Evolutionary conservation across 2,888 invertebrate genomes (phyloP), one percentile per base, ranked within the genome.

Genomic region (Seladonia tumulorum): DNA sequence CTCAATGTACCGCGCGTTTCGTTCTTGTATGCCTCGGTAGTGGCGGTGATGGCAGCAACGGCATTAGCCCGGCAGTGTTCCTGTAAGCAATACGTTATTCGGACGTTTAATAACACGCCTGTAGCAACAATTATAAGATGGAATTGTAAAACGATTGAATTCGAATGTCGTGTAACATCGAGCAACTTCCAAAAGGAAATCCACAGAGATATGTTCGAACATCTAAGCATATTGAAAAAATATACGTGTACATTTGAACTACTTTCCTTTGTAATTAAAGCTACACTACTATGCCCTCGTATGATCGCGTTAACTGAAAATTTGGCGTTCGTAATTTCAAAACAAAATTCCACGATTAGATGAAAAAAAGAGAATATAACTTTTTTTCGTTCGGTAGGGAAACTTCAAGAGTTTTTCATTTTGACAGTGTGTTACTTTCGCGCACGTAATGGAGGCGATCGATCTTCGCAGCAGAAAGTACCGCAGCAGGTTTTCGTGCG

Each of bases 401-500:
- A 70, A 70, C 39, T 70, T 35, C 22, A 22, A 12, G 42, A 12
- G 70, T 42, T 70, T 70, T 39, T 35, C 14, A 68, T 68, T 68
- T 22, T n/a, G 39, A 70, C 70, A 70, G n/a, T 39, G 22, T 70
- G n/a, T n/a, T 70, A 70, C 12, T 42, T 39, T 42, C 42, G 66
- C 47, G 25, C 16, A 57, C 47, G 47, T 53, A 79, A 72, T 79
- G 78, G 81, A 86, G 79, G 35, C 68, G 79, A 81, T 88, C 83
- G 83, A 86, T 81, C 53, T 80, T 87, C 81, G 16, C 74, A 78
- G 73, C 79, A 73, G 71, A 76, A 79, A 79, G 81, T 81, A 84
- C 74, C 22, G 81, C 77, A 79, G 68, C 73, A 85, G 81, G 75
- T 83, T 87, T 77, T 82, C 75, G 53, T 73, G 73, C 72, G 66